Conservation (phyloP, 2,888 invertebrate genomes). For the Limnephilus marmoratus region DNA sequence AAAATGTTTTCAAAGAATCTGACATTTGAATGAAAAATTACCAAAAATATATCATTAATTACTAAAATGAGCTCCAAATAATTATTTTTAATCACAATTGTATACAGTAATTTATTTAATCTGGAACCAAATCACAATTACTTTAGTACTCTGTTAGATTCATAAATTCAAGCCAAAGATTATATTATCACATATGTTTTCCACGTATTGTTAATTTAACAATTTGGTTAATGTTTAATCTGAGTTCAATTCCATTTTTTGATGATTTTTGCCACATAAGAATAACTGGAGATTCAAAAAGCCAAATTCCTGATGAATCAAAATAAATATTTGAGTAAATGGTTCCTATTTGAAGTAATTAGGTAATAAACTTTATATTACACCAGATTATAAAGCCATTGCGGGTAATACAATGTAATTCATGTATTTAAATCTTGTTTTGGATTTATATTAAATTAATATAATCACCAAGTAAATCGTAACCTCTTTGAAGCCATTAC, state of each 20-base stretch:
- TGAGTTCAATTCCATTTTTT: neutral
- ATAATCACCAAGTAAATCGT: neutral
- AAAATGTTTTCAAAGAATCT: constrained; percentile 73
- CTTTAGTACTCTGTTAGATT: neutral
- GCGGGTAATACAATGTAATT: neutral
- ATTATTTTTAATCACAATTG: neutral
- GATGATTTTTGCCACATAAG: neutral
- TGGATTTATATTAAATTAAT: neutral
- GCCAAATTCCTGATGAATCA: neutral
- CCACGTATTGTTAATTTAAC: too few relatives aligned
- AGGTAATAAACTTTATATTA: neutral
- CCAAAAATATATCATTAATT: neutral
- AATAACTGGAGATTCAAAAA: neutral
- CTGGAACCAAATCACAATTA: too few relatives aligned
- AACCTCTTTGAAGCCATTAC: neutral
- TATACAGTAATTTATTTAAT: neutral
- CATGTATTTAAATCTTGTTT: neutral
- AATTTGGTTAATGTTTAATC: too few relatives aligned
- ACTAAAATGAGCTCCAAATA: neutral
- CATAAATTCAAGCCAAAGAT: neutral
- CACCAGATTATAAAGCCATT: neutral
- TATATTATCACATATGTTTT: neutral
- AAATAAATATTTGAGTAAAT: neutral
- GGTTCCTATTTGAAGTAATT: neutral
- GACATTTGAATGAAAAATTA: constrained; percentile 70